Percentiles rank a stretch among this genome's conserved stretches.
Evolutionary conservation across 2,113 vertebrate species (phyloP).

Genomic region (Platanista minor): DNA sequence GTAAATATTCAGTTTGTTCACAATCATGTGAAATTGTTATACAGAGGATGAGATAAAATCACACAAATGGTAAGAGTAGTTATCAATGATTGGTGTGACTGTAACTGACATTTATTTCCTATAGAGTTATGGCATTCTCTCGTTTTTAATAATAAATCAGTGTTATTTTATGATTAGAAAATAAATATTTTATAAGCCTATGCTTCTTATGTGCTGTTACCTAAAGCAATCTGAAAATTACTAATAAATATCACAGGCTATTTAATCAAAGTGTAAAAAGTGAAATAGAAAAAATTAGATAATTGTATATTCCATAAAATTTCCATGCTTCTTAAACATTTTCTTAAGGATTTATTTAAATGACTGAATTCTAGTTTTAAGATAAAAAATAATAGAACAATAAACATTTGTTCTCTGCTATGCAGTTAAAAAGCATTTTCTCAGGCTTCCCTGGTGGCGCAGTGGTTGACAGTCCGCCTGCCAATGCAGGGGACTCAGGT

Average conservation of each 20-base stretch:
- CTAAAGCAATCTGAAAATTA: not conserved
- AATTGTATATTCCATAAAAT: not conserved
- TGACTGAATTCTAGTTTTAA: not conserved
- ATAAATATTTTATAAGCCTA: not conserved
- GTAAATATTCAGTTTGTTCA: not conserved
- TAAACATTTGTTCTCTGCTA: not conserved
- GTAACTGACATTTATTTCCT: not conserved
- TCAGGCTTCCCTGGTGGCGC: no score
- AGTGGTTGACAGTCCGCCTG: no score
- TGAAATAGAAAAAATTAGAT: not conserved
- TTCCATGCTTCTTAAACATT: not conserved
- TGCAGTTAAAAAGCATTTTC: not conserved
- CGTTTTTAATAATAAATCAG: not conserved
- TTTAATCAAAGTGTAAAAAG: not conserved
- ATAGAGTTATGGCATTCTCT: not conserved
- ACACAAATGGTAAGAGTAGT: not conserved
- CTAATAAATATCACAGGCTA: not conserved
- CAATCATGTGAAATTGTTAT: not conserved
- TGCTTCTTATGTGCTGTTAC: not conserved
- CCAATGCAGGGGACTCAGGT: no score
- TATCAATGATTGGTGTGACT: not conserved
- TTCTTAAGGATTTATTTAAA: not conserved
- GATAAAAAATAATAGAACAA: not conserved
- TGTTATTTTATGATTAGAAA: not conserved
- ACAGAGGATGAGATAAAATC: not conserved